Conservation (phyloP, 2,113 vertebrate species). For the Gallinago undulata region DNA sequence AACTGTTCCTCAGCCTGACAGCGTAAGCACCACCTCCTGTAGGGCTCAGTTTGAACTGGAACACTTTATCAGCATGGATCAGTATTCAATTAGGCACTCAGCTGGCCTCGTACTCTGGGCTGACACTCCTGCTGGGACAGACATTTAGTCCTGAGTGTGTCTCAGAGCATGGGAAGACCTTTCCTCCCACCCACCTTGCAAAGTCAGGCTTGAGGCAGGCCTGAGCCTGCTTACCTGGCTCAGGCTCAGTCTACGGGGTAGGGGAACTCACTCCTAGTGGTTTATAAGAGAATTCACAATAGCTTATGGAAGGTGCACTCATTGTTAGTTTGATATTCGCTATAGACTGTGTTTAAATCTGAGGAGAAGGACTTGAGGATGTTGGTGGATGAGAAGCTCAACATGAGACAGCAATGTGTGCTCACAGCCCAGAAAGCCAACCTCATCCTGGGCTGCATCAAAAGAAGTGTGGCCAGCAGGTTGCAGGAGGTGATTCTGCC, state of each 20-base stretch:
- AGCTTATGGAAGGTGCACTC: not conserved
- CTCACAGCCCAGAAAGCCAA: too few relatives aligned
- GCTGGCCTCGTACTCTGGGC: not conserved
- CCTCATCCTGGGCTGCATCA: too few relatives aligned
- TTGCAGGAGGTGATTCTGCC: too few relatives aligned
- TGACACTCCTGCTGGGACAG: not conserved
- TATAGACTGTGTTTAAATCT: not conserved
- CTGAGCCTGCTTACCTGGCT: not conserved
- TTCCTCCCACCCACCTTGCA: not conserved
- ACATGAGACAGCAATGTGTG: too few relatives aligned
- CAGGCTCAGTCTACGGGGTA: not conserved
- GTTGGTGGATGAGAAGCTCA: too few relatives aligned
- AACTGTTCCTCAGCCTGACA: not conserved
- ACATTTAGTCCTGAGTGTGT: not conserved
- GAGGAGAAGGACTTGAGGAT: too few relatives aligned
- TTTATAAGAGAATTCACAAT: not conserved
- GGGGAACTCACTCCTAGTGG: not conserved
- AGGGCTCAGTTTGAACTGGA: rapidly evolving
- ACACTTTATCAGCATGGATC: not conserved
- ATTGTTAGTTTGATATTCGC: not conserved
- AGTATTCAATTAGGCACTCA: not conserved
- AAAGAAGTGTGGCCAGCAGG: too few relatives aligned
- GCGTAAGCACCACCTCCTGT: rapidly evolving
- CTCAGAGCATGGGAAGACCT: not conserved
- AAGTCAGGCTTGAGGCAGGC: not conserved